phyloP scores from a whole-genome alignment of 1,140 invertebrate species.

The Pygmarrhopalites habei region DNA sequence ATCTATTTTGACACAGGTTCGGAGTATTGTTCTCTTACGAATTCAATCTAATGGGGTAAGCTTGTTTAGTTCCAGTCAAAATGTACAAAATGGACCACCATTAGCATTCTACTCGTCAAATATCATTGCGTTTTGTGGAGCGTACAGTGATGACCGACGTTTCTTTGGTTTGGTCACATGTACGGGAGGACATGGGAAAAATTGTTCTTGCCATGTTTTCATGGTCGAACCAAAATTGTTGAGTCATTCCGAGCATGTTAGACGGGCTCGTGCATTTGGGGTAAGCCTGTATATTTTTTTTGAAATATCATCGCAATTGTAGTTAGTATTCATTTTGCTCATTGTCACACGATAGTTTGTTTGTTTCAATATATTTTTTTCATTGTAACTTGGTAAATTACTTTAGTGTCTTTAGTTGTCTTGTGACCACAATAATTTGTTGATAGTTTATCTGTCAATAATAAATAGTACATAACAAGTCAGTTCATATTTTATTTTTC shows the following conservation, averaged over 20 bases:
- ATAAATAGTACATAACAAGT: no score
- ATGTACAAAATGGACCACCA: conserved; percentile 38
- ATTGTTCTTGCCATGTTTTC: conserved; percentile 89
- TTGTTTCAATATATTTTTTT: no score
- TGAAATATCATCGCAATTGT: no score
- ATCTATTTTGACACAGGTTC: no score
- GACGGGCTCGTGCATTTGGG: conserved; percentile 67
- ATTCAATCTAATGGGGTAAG: conserved; percentile 37
- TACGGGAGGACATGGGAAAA: conserved; percentile 45
- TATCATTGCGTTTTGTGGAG: conserved; percentile 74
- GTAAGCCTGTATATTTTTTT: no score
- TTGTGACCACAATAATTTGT: no score
- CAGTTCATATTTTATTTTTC: no score
- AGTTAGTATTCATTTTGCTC: no score
- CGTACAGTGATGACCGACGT: conserved; percentile 76
- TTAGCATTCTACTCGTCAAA: conserved; percentile 36
- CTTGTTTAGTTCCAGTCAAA: conserved; percentile 36
- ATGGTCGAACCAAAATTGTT: conserved; percentile 77
- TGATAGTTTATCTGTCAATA: no score
- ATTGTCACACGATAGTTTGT: no score
- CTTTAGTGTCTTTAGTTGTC: no score
- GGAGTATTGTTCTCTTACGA: conserved; percentile 35
- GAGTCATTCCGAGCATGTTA: conserved; percentile 62
- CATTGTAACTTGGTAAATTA: no score
- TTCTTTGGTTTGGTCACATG: conserved; percentile 89